Evolutionary conservation across 2,888 invertebrate species (phyloP), one percentile per base, ranked within the genome.

Genomic region (Margaritifera margaritifera): DNA sequence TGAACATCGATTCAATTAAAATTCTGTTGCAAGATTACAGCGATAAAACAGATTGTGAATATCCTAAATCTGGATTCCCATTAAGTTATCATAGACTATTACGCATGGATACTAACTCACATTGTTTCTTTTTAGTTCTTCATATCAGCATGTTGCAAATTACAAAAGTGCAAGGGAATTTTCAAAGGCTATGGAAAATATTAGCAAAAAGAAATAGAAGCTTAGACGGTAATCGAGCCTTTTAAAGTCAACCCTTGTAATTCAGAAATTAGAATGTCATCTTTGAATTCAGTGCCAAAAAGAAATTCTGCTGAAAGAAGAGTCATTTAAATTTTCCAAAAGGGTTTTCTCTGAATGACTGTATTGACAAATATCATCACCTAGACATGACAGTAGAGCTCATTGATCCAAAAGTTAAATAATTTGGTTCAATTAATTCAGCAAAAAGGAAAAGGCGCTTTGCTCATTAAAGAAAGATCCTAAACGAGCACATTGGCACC

Each of bases 51-150:
- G 58, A 54, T 52, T 60, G 51, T 52, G 66, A 66, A 27, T 2
- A 52, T 60, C 31, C 59, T 27, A 24, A 42, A 59, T 66, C n/a
- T 66, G 53, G 66, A 4, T 66, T 66, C 24, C 60, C 66, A 31
- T 24, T 66, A 19, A 52, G 66, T 6, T 63, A 20, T 27, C 15
- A 19, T n/a, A n/a, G n/a, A n/a, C n/a, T n/a, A 27, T 27, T 27
- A 27, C 5, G 27, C n/a, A 15, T 52, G 27, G 6, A 19, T 20
- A 5, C 3, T 19, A 58, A 6, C 6, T 11, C 31, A 6, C 6
- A 8, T 6, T 52, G 15, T 11, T n/a, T n/a, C n/a, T 53, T 15
- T 53, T 6, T 6, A 24, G 6, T 11, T 6, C 42, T 51, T n/a
- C 11, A 18, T 61, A 3, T 50, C 8, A n/a, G 61, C 11, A 50